Evolutionary conservation across 2,113 vertebrate species (phyloP).

Genomic region (Hyperopisus bebe): DNA sequence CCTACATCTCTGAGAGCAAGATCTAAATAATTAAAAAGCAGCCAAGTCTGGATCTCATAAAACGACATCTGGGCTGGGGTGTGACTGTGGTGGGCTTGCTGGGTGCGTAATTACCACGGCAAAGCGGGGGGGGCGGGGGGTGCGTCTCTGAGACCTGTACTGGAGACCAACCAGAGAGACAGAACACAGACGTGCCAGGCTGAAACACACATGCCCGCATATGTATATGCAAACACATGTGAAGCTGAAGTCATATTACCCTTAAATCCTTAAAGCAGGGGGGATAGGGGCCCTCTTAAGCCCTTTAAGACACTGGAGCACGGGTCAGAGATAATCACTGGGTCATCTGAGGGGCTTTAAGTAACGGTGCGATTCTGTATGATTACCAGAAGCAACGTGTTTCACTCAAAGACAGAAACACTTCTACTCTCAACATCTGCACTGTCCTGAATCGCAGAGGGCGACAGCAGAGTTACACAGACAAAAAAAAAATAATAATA

Average conservation of each 20-base stretch:
- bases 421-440: neutral
- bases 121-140: slow-evolving; percentile 36
- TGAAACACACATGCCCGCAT: neutral
- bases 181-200: slow-evolving; percentile 27
- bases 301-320: neutral
- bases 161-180: slow-evolving; percentile 46
- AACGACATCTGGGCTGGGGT: slow-evolving; percentile 47
- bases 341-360: neutral
- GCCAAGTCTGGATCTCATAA: slow-evolving; percentile 55
- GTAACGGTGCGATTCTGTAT: neutral
- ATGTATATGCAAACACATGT: neutral
- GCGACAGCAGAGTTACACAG: neutral
- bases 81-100: slow-evolving; percentile 28
- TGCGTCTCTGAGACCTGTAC: slow-evolving; percentile 40
- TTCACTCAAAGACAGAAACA: neutral
- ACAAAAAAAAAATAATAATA: no score
- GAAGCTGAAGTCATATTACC: neutral
- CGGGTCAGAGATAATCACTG: neutral
- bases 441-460: neutral
- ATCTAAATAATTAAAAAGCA: slow-evolving; percentile 47
- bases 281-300: neutral
- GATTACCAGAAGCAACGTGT: neutral
- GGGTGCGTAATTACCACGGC: slow-evolving; percentile 44
- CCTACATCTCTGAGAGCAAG: slow-evolving; percentile 43
- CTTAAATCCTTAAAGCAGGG: neutral